Base-by-base conservation (phyloP, 2,797 vertebrate species). In the Ctenochaetus hawaiiensis region DNA sequence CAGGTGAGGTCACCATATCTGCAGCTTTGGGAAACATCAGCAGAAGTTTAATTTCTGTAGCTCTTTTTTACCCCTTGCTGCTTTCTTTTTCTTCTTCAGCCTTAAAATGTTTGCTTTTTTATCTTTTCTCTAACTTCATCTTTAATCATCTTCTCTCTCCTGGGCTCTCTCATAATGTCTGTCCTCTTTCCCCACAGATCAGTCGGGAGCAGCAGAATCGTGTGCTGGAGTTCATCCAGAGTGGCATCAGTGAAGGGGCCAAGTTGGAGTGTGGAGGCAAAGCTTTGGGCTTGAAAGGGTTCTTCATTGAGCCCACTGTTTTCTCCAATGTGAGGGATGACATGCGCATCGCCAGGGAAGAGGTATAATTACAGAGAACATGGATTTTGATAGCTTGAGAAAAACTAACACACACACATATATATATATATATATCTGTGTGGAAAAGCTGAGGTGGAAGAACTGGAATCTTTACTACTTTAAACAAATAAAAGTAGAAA, bases 341-440 rank as follows among this genome's bases (percentile, higher is more conserved):
- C 91, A 99, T 99, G 98, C 92, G 97, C 84, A 98, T 99, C 56
- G 97, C 98, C 84, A 98, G 95, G 92, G 98, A 99, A 85, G 98
- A 99, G 97, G 98, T 99, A 95, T 18, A 16, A 4, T 53, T n/a
- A 67, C 18, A 73, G 65, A 45, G 17, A 74, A 12, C 8, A 0
- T 6, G n/a, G 22, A 60, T 67, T 58, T 67, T 34, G 17, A 39
- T 23, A 44, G 1, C 0, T 47, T 8, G n/a, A 52, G 5, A 6
- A 17, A 41, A 58, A 43, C 20, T 63, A 66, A 80, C 70, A n/a
- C 8, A 41, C 1, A 34, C 1, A 34, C 1, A 7, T 54, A 16
- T 52, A 23, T 7, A 34, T 7, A 34, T 7, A 7, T 54, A 16
- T 52, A 23, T 44, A 39, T 2, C 7, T 54, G 37, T 39, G 22